Conservation (phyloP, 2,797 vertebrate genomes). For the Simalia tracyae region DNA sequence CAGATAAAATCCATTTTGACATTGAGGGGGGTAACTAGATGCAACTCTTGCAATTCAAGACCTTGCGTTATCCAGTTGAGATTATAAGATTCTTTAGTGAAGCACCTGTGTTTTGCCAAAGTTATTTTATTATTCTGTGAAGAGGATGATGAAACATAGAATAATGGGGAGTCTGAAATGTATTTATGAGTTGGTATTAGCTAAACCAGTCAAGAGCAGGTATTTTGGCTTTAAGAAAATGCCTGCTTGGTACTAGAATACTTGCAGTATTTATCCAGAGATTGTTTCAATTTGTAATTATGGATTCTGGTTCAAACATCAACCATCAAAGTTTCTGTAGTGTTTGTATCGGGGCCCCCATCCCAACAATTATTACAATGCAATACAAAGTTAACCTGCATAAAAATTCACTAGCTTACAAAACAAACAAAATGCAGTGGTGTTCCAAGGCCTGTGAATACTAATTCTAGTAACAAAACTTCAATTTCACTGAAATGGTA, state of each 20-base stretch:
- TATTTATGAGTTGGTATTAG: not conserved
- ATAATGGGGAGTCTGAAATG: not conserved
- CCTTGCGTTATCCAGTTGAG: not conserved
- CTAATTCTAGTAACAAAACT: not conserved
- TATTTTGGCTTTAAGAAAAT: not conserved
- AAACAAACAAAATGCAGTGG: not conserved
- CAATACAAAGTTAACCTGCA: not conserved
- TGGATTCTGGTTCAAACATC: not conserved
- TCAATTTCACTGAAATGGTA: not conserved
- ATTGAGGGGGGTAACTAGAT: not conserved
- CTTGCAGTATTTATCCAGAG: not conserved
- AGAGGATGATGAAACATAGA: not conserved
- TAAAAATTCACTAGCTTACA: not conserved
- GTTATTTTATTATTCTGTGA: not conserved
- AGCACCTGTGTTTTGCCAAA: not conserved
- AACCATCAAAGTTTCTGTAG: not conserved
- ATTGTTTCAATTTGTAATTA: conserved; percentile 9
- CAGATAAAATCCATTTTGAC: not conserved
- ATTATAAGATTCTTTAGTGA: not conserved
- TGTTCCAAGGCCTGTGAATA: not conserved
- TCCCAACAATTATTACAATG: not conserved
- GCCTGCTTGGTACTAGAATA: not conserved
- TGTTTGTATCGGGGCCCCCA: not conserved
- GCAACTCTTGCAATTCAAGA: not conserved
- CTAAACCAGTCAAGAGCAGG: not conserved